Conservation (phyloP, 1,140 invertebrate genomes). For the Bombus cullumanus region DNA sequence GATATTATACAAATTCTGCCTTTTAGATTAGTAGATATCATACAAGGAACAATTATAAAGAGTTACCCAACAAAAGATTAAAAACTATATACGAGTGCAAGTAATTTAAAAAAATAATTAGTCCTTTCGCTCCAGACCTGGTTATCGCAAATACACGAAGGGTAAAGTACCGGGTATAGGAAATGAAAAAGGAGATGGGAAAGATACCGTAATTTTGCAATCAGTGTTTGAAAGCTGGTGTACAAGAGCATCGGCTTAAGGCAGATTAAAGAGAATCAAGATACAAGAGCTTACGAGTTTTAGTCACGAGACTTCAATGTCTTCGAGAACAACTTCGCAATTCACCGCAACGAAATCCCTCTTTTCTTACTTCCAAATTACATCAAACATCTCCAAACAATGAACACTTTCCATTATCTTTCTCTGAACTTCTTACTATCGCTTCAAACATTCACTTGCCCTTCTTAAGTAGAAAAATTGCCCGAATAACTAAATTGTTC, state of each 20-base stretch:
- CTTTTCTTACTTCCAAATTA: neutral
- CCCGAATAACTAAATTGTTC: neutral
- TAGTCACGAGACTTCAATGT: neutral
- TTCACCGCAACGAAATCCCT: neutral
- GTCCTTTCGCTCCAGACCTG: neutral
- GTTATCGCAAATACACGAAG: neutral
- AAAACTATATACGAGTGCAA: neutral
- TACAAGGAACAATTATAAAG: no score
- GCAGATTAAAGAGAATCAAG: constrained; percentile 5
- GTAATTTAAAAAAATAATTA: neutral
- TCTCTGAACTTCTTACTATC: neutral
- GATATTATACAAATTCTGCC: no score
- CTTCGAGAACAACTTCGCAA: neutral
- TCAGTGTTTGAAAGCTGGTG: neutral
- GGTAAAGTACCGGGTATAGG: neutral
- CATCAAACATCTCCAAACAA: neutral
- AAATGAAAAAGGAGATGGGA: neutral
- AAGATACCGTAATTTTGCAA: neutral
- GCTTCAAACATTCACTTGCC: neutral
- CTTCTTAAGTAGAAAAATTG: neutral
- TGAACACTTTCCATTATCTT: neutral
- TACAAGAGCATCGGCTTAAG: neutral
- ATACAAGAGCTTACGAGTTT: constrained; percentile 7
- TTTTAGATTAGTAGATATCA: no score
- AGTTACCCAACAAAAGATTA: no score